phyloP scores from a whole-genome alignment of 2,113 vertebrate genomes.

The Cynoglossus semilaevis region DNA sequence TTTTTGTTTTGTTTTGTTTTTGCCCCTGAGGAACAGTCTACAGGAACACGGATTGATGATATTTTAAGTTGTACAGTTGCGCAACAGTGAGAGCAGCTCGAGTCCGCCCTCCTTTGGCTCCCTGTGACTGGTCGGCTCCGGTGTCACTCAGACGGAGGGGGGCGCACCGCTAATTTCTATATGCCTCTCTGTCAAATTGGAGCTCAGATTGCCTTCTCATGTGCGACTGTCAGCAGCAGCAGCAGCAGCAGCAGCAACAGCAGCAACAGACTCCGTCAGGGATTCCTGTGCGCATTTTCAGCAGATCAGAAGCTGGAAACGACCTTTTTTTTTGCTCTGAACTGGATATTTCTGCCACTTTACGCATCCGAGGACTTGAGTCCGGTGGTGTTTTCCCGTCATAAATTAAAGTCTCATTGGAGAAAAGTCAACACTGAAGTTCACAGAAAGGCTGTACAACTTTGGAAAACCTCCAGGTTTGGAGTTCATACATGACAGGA shows the following conservation, averaged over 20 bases:
- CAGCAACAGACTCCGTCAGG: not conserved
- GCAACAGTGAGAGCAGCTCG: conserved; percentile 48
- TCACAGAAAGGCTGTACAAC: conserved; percentile 14
- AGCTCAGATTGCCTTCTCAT: conserved; percentile 64
- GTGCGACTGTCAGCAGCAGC: conserved; percentile 47
- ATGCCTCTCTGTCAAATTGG: conserved; percentile 70
- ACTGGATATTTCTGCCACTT: conserved; percentile 39
- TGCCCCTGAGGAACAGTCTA: not conserved
- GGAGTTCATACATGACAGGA: conserved; percentile 1
- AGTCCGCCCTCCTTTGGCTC: conserved; percentile 63
- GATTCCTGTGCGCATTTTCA: conserved; percentile 13
- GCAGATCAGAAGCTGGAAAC: conserved; percentile 21
- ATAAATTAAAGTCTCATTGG: not conserved
- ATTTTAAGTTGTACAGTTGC: conserved; percentile 55
- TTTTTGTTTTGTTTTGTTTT: too few species aligned
- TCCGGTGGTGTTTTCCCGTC: conserved; percentile 17
- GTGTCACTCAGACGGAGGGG: conserved; percentile 68
- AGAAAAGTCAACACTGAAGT: conserved; percentile 28
- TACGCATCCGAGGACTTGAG: conserved; percentile 30
- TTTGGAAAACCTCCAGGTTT: conserved; percentile 40
- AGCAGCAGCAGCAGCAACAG: not conserved
- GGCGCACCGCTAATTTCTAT: conserved; percentile 66
- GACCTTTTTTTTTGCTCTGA: conserved; percentile 25
- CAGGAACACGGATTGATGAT: conserved; percentile 14
- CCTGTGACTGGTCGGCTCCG: conserved; percentile 67